These are phyloP conservation scores for Gnathonemus echidnorhynchus DNA, from an alignment of 2,113 vertebrate species.

Conservation along the genomic window DNA sequence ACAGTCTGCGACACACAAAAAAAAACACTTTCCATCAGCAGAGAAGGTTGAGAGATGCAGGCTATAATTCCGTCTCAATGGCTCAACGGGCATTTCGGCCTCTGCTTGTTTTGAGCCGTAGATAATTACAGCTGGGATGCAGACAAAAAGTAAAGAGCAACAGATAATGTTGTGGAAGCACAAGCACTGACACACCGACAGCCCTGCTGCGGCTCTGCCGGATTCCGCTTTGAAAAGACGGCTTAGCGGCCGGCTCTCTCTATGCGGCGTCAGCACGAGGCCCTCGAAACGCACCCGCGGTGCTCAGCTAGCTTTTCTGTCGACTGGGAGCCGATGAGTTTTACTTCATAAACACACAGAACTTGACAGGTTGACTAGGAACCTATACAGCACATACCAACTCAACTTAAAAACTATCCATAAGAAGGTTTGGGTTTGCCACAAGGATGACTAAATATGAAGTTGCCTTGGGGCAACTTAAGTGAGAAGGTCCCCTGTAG, in stretches of 20 bases:
- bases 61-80: constrained; percentile 79
- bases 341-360: not conserved
- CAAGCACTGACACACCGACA: constrained; percentile 28
- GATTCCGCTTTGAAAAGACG: not conserved
- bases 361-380: not conserved
- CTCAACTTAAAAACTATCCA: not conserved
- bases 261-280: not conserved
- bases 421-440: not conserved
- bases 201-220: not conserved
- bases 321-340: not conserved
- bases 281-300: not conserved
- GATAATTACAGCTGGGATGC: constrained; percentile 75
- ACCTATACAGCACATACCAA: not conserved
- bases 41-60: constrained; percentile 58
- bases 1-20: constrained; percentile 71
- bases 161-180: constrained; percentile 32
- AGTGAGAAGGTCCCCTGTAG: not conserved
- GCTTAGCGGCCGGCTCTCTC: not conserved
- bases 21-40: constrained; percentile 39
- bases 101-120: constrained; percentile 82
- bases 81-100: constrained; percentile 80
- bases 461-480: not conserved
- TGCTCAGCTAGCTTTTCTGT: not conserved
- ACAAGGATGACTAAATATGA: constrained; percentile 10
- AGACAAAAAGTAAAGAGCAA: constrained; percentile 37